These are phyloP conservation scores for Neosilurus hyrtlii DNA, from an alignment of 2,797 vertebrate species.

Conservation along the genomic window DNA sequence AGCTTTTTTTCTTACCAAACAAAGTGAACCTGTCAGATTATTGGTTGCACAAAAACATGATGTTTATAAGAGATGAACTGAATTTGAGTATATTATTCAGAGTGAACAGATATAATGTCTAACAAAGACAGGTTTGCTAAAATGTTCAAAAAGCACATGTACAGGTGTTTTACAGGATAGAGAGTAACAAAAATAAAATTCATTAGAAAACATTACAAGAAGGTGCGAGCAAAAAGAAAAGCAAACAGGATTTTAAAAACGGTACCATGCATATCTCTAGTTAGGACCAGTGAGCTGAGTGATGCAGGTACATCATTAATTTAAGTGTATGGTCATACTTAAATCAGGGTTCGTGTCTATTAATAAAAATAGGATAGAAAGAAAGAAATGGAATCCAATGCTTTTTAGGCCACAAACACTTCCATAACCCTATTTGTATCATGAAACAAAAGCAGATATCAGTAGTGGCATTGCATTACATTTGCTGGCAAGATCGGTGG, in stretches of 20 bases:
- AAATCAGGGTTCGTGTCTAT: background rate
- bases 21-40: background rate
- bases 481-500: background rate
- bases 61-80: background rate
- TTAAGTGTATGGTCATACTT: background rate
- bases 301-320: background rate
- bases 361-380: background rate
- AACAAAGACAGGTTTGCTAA: background rate
- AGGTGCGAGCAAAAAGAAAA: background rate
- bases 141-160: background rate
- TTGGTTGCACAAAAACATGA: background rate
- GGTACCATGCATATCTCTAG: background rate
- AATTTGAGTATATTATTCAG: background rate
- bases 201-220: background rate
- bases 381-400: background rate
- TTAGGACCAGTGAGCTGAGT: background rate
- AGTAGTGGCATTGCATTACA: background rate
- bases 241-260: background rate
- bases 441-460: background rate
- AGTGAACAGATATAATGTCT: background rate
- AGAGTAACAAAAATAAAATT: background rate
- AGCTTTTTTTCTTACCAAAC: background rate
- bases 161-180: background rate
- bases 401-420: background rate
- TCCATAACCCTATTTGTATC: background rate